Evolutionary conservation across 2,888 invertebrate genomes (phyloP), one percentile per base, ranked within the genome.

Genomic region (Lypha dubia): DNA sequence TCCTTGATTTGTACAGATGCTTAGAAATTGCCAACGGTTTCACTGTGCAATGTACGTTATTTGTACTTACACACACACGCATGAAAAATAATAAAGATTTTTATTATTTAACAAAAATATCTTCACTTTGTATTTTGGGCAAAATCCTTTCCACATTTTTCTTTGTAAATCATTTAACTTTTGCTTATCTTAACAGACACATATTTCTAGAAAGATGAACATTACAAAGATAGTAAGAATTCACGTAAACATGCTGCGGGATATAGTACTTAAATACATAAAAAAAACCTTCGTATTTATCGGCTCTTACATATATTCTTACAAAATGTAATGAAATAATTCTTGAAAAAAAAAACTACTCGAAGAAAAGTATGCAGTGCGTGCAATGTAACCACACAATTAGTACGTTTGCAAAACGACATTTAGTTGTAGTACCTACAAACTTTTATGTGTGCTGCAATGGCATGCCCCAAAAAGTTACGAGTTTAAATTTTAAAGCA

Each of bases 341-440:
- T 9, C 56, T 67, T 46, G 4, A 46, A 60, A 49, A 2, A 28
- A 28, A 32, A 44, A 35, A 32, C n/a, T 20, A 20, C 15, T 67
- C 46, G 17, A 32, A 41, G 24, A 41, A 60, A 62, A 53, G 24
- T 58, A 67, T 79, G 58, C 46, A 53, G 53, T 77, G 62, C 70
- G 65, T 79, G 74, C 75, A 76, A 68, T 76, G 84, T 73, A 84
- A 80, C 80, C 84, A 77, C 84, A 84, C 80, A 84, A 84, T 84
- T 80, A 84, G 80, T 80, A 73, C 77, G 46, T 84, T 80, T 76
- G 73, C 75, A 80, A 76, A 71, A 71, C 71, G 60, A 76, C 70
- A 67, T 80, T 76, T 73, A n/a, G n/a, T 53, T n/a, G 53, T 44
- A 24, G 32, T 28, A 44, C 17, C 3, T 65, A 53, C 11, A 51